Conservation (phyloP, 2,888 invertebrate species). For the Glomeris marginata region DNA sequence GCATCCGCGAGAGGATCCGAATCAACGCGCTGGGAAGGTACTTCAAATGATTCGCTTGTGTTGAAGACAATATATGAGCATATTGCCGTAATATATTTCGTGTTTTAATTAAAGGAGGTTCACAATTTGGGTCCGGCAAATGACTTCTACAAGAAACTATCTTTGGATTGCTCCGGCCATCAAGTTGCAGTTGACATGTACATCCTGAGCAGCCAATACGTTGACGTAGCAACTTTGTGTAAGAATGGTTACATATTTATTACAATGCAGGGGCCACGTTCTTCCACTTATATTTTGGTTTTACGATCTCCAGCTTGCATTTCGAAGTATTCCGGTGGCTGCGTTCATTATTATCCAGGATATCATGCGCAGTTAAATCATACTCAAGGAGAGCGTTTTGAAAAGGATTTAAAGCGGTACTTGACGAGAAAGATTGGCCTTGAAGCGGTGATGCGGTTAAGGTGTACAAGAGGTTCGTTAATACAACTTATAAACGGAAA, state of each 20-base stretch:
- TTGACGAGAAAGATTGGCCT: conserved; percentile 94
- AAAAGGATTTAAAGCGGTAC: conserved; percentile 66
- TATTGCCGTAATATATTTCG: neutral
- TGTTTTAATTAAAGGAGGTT: conserved; percentile 38
- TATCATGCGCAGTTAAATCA: conserved; percentile 57
- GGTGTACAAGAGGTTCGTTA: conserved; percentile 63
- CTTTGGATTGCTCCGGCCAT: conserved; percentile 90
- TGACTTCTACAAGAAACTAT: conserved; percentile 92
- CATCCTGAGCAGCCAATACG: conserved; percentile 78
- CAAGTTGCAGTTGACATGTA: conserved; percentile 94
- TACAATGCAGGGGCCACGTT: conserved; percentile 1
- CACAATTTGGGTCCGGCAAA: conserved; percentile 83
- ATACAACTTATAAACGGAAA: neutral
- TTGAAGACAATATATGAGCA: neutral
- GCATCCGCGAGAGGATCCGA: conserved; percentile 72
- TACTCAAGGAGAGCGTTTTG: conserved; percentile 56
- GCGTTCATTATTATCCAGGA: conserved; percentile 74
- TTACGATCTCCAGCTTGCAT: conserved; percentile 44
- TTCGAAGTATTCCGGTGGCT: conserved; percentile 88
- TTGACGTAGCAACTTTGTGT: conserved; percentile 87
- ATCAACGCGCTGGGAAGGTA: conserved; percentile 53
- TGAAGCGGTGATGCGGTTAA: conserved; percentile 94
- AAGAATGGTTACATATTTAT: conserved; percentile 26
- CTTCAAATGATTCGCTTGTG: neutral
- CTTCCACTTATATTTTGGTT: neutral